Evolutionary conservation across 2,113 vertebrate genomes (phyloP).

Genomic region (Propithecus coquereli): DNA sequence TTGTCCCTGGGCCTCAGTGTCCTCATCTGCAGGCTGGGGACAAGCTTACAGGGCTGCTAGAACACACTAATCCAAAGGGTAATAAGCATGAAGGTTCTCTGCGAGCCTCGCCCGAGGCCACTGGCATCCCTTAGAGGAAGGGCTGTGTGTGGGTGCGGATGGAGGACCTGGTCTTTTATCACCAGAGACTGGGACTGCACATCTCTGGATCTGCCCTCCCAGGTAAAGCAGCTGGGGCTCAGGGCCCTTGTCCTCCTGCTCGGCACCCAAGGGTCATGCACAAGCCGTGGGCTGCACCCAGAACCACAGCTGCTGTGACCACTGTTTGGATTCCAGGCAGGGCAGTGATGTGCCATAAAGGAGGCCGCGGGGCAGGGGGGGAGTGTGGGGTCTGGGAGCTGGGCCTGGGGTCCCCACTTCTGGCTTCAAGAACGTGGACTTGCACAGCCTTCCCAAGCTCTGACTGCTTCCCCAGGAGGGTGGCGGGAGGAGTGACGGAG

Average conservation of each 20-base stretch:
- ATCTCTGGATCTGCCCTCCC: not conserved
- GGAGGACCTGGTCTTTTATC: not conserved
- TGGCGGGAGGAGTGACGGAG: not conserved
- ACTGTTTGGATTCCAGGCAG: not conserved
- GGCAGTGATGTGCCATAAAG: not conserved
- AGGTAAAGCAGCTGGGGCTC: not conserved
- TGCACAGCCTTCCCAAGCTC: too few species aligned
- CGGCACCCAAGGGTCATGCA: not conserved
- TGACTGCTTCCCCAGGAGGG: not conserved
- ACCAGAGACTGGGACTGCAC: not conserved
- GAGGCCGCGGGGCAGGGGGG: rapidly evolving
- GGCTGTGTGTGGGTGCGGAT: not conserved
- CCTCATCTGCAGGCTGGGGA: not conserved
- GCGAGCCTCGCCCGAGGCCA: not conserved
- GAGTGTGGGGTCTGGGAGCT: rapidly evolving
- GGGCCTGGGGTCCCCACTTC: rapidly evolving
- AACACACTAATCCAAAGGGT: not conserved
- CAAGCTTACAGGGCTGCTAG: not conserved
- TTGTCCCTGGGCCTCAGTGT: not conserved
- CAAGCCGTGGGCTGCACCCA: not conserved
- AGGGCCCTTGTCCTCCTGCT: not conserved
- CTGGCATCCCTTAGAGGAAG: not conserved
- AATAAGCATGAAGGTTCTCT: not conserved
- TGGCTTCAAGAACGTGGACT: not conserved
- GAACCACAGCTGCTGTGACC: too few species aligned